A percentile compares a stretch with the other conserved stretches of the same genome.
phyloP scores from a whole-genome alignment of 2,797 vertebrate species.

The Scomberomorus guttatus region DNA sequence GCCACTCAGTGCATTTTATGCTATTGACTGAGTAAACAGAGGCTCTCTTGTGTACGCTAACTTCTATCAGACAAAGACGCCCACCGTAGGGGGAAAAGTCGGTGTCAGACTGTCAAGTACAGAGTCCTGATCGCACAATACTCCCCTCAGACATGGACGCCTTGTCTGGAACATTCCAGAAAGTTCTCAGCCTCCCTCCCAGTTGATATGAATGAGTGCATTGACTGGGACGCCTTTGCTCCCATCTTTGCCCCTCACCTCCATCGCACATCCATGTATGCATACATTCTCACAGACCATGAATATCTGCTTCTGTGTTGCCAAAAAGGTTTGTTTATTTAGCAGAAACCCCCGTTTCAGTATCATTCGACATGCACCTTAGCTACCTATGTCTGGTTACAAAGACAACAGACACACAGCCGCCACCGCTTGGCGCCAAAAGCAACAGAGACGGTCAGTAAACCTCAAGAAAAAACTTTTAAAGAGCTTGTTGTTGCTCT shows the following conservation, averaged over 20 bases:
- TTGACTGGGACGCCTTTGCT: slow-evolving; percentile 59
- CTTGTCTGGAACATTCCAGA: slow-evolving; percentile 80
- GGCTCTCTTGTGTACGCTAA: slow-evolving; percentile 46
- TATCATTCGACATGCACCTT: neutral
- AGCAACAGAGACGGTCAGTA: slow-evolving; percentile 16
- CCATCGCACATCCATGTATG: neutral
- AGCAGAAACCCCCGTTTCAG: slow-evolving; percentile 27
- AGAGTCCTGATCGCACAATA: slow-evolving; percentile 62
- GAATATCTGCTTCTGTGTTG: slow-evolving; percentile 18
- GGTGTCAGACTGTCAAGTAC: slow-evolving; percentile 66
- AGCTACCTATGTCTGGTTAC: slow-evolving; percentile 19
- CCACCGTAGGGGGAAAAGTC: slow-evolving; percentile 46
- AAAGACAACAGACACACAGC: slow-evolving; percentile 29
- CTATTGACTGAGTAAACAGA: slow-evolving; percentile 47
- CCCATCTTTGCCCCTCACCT: slow-evolving; percentile 43
- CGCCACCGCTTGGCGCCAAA: slow-evolving; percentile 2
- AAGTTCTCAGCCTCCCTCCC: slow-evolving; percentile 65
- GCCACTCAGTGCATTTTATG: slow-evolving; percentile 29
- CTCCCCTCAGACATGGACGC: slow-evolving; percentile 65
- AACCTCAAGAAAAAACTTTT: slow-evolving; percentile 9
- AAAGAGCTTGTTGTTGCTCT: slow-evolving; percentile 12
- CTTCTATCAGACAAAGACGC: slow-evolving; percentile 59
- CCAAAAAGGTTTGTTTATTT: slow-evolving; percentile 37
- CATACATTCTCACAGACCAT: neutral
- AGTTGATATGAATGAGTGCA: slow-evolving; percentile 72